These are phyloP conservation scores for Petrocephalus microphthalmus DNA, from an alignment of 2,113 vertebrate genomes.

Conservation along the genomic window DNA sequence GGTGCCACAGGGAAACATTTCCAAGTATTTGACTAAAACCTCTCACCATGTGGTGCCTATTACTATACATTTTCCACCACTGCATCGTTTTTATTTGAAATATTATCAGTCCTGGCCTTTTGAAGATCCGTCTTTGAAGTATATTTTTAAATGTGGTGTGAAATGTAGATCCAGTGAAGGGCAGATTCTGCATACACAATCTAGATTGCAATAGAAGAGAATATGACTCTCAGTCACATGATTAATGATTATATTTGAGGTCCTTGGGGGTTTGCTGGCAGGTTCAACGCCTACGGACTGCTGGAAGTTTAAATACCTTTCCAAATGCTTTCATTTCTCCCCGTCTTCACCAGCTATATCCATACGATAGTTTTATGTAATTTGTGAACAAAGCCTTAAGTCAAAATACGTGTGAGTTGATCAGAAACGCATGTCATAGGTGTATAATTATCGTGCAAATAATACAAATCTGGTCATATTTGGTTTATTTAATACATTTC, in stretches of 20 bases:
- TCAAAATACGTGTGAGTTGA: background rate
- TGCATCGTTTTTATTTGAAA: background rate
- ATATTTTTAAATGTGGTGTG: background rate
- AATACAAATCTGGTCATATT: background rate
- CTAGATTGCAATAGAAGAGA: background rate
- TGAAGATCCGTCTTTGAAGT: background rate
- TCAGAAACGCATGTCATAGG: background rate
- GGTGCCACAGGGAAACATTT: background rate
- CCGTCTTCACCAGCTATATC: background rate
- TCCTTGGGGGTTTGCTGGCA: background rate
- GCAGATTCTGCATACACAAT: background rate
- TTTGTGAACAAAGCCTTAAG: background rate
- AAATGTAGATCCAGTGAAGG: background rate
- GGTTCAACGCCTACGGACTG: background rate
- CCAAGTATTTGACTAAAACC: background rate
- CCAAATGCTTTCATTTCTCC: background rate
- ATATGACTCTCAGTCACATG: background rate
- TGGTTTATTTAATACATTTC: background rate
- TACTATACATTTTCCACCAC: background rate
- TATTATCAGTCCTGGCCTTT: slow-evolving; percentile 1
- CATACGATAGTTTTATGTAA: background rate
- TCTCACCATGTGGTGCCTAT: background rate
- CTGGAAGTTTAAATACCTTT: background rate
- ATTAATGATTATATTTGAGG: background rate
- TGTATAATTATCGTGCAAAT: background rate